These are phyloP conservation scores for Prionailurus viverrinus DNA, from an alignment of 2,113 vertebrate genomes.

Conservation along the genomic window DNA sequence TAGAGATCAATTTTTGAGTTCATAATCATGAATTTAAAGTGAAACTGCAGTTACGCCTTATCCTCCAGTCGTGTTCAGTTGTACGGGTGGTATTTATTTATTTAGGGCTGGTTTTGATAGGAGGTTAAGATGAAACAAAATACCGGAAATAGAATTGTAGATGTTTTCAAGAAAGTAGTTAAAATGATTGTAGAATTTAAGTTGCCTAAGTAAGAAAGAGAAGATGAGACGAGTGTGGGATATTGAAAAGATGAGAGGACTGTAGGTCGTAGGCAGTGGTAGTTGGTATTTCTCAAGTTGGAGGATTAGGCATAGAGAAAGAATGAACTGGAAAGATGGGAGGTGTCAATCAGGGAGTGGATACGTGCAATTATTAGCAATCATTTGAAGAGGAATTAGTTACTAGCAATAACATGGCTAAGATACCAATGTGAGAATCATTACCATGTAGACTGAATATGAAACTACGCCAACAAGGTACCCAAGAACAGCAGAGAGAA, in stretches of 20 bases:
- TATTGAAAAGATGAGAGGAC: not conserved
- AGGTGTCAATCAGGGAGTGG: not conserved
- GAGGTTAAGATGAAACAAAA: not conserved
- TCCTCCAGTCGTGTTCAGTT: not conserved
- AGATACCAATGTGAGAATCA: not conserved
- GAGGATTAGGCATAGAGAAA: not conserved
- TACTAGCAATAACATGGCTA: not conserved
- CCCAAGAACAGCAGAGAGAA: not conserved
- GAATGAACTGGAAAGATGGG: not conserved
- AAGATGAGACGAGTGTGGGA: not conserved
- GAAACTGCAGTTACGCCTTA: not conserved
- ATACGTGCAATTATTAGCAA: not conserved
- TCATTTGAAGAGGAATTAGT: not conserved
- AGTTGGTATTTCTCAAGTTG: not conserved
- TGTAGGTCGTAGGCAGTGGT: too few species aligned
- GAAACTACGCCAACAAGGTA: not conserved
- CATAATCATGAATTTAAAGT: not conserved
- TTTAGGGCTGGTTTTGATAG: not conserved
- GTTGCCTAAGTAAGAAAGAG: not conserved
- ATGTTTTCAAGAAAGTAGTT: not conserved
- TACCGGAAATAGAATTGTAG: not conserved
- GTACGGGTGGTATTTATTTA: not conserved
- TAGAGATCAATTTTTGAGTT: not conserved
- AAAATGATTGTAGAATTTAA: not conserved
- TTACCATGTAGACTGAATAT: not conserved